Base-by-base conservation (phyloP, 2,113 vertebrate genomes). In the Stictonetta naevosa region DNA sequence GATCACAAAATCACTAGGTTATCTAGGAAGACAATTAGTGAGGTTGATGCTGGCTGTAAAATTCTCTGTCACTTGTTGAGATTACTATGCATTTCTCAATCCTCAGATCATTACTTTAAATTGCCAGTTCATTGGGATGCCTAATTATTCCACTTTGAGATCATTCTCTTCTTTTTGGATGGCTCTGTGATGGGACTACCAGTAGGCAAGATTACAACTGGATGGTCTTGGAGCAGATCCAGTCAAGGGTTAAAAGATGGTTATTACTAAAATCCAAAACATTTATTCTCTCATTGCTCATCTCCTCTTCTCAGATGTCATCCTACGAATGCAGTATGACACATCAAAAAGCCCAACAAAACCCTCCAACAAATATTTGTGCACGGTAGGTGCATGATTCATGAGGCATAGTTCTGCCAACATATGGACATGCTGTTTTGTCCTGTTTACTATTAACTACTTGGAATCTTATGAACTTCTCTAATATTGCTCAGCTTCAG, bases 361-460 rank as follows among this genome's bases (percentile, higher is more conserved):
- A 6, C 44, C 26, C 31, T 92, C 77, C 86, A 91, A 92, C 77
- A 96, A 94, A 91, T 93, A 96, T 81, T 94, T 96, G 73, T 68
- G 83, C 88, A 64, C 73, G 78, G 76, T 88, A 95, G 90, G 83
- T 86, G 44, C 53, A 62, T 95, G 88, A 93, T 64, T 94, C 90
- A 90, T 44, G 28, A 92, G 18, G 28, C 0, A 2, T 34, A 94
- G 29, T 88, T 88, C 90, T 97, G 87, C 68, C 79, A 93, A 84
- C 53, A 60, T 56, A 66, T 1, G 4, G 68, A 42, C 63, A 58
- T 40, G 53, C 5, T 82, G 91, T 7, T 86, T 83, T 83, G 17
- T 86, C 63, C 88, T 86, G 60, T 88, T 96, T 92, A 83, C 93
- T 96, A 90, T 88, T 94, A 95, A 86, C 73, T 73, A 50, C 68